Conservation (phyloP, 2,888 invertebrate species). For the Marasmarcha lunaedactyla region DNA sequence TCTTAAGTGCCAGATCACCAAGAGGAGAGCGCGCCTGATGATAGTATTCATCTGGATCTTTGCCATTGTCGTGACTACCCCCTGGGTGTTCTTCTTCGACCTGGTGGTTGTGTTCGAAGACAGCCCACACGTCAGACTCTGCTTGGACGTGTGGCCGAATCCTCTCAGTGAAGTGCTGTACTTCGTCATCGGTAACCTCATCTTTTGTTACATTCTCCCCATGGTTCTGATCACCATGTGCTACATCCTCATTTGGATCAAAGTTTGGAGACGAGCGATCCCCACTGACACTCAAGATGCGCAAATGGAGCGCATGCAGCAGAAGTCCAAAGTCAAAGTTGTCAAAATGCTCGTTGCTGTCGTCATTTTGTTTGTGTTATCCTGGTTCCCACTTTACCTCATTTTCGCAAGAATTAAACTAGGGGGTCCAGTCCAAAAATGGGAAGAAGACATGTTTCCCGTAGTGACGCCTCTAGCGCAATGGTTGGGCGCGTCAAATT, state of each 20-base stretch:
- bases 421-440: slow-evolving; percentile 78
- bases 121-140: slow-evolving; percentile 80
- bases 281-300: slow-evolving; percentile 93
- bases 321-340: slow-evolving; percentile 94
- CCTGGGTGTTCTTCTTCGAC: slow-evolving; percentile 93
- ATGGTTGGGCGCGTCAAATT: slow-evolving; percentile 94
- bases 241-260: slow-evolving; percentile 92
- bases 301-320: slow-evolving; percentile 92
- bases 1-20: slow-evolving; percentile 90
- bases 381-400: slow-evolving; percentile 92
- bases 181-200: slow-evolving; percentile 89
- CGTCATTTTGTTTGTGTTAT: slow-evolving; percentile 91
- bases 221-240: slow-evolving; percentile 92
- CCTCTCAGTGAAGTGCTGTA: slow-evolving; percentile 84
- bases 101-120: slow-evolving; percentile 79
- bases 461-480: slow-evolving; percentile 90
- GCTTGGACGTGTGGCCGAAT: slow-evolving; percentile 89
- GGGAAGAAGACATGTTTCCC: slow-evolving; percentile 84
- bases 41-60: slow-evolving; percentile 92
- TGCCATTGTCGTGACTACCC: slow-evolving; percentile 85
- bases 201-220: slow-evolving; percentile 91
- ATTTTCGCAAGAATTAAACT: slow-evolving; percentile 90
- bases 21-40: slow-evolving; percentile 86
- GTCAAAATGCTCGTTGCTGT: slow-evolving; percentile 95
- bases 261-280: slow-evolving; percentile 88